Evolutionary conservation across 2,797 vertebrate genomes (phyloP), one percentile per base, ranked within the genome.

Genomic region (Botia almorhae): DNA sequence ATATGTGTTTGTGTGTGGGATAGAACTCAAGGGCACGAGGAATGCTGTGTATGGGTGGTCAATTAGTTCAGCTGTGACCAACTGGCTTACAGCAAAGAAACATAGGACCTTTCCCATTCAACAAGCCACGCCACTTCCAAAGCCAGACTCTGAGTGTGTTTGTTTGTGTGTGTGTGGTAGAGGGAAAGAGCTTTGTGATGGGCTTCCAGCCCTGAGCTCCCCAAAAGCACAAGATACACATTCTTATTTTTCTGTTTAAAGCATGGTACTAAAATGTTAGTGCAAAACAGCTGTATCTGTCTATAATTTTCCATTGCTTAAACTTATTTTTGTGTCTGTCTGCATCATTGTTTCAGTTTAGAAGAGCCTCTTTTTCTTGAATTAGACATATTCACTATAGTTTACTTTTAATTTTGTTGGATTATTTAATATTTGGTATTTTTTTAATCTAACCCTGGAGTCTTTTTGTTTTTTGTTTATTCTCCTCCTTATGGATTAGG

Each of bases 11-110:
- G 43, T 81, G 43, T 69, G 53, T 51, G 69, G 51, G 33, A 72
- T 13, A 50, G 19, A 81, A 74, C 68, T 79, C 78, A 82, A 84
- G 65, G 26, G 64, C 67, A 79, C n/a, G 33, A 85, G 82, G 80
- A 80, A 86, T 83, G 77, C 65, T 69, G 76, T 69, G 21, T 82
- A 74, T 48, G 84, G 85, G 85, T 82, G 87, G 84, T 87, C 85
- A 87, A 74, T 84, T 84, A 80, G 81, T 86, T 86, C 48, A 69
- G 61, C 83, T 83, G 78, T 79, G 72, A 85, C 80, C 79, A 79
- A 86, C 46, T 83, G 67, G 75, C 69, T 81, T 74, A 50, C 69
- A 51, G 64, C 77, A 79, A 64, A 76, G 74, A 80, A 69, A 74
- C 70, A 80, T 64, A 79, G 55, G 60, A 74, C 48, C 64, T 69